These are phyloP conservation scores for Ailuropoda melanoleuca DNA, from an alignment of 2,113 vertebrate genomes.

Conservation along the genomic window DNA sequence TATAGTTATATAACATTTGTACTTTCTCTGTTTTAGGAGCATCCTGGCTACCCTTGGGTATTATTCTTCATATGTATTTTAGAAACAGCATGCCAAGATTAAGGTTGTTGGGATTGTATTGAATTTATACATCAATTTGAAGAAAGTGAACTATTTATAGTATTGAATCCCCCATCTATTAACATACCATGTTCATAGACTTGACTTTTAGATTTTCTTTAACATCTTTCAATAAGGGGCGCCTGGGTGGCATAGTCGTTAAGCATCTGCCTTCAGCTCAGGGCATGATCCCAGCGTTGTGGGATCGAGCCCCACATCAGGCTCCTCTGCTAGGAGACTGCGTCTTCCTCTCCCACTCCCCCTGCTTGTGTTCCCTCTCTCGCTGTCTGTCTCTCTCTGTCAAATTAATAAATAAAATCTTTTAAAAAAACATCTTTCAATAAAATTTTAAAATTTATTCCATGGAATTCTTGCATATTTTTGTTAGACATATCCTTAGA, in stretches of 20 bases:
- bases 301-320: no score
- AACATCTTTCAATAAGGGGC: not conserved
- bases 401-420: no score
- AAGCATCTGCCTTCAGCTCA: no score
- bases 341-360: no score
- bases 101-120: not conserved
- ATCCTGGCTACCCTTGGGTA: not conserved
- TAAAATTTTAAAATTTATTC: conserved; percentile 15
- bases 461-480: not conserved
- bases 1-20: not conserved
- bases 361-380: no score
- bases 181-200: not conserved
- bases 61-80: conserved; percentile 7
- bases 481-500: conserved; percentile 23
- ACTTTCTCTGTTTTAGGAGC: not conserved
- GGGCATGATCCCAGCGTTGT: no score
- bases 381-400: no score
- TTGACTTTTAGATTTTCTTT: not conserved
- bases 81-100: conserved; percentile 18
- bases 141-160: not conserved
- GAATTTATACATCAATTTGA: not conserved
- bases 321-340: no score
- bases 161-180: not conserved
- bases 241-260: no score
- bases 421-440: not conserved